These are phyloP conservation scores for Cervus canadensis DNA, from an alignment of 2,113 vertebrate genomes.

Conservation along the genomic window DNA sequence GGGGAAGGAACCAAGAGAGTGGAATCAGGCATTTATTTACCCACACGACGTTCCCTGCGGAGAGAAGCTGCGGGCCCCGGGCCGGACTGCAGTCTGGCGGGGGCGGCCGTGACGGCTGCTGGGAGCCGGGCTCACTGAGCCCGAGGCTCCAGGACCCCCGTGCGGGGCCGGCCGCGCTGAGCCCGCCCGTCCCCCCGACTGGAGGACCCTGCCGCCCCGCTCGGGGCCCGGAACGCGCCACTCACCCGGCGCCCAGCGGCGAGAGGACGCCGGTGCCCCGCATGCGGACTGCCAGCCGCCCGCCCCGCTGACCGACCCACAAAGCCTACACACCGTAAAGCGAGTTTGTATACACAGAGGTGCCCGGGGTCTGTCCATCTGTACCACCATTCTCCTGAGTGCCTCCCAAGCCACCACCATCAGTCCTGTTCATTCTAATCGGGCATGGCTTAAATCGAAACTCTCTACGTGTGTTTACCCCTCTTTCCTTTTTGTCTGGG, in stretches of 20 bases:
- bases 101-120: neutral
- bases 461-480: accelerated
- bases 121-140: neutral
- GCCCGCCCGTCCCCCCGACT: neutral
- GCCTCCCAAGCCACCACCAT: neutral
- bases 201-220: neutral
- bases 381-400: neutral
- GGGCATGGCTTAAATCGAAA: neutral
- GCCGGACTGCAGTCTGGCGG: neutral
- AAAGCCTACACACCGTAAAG: neutral
- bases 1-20: too few relatives aligned
- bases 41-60: neutral
- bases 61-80: neutral
- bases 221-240: neutral
- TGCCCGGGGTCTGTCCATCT: neutral
- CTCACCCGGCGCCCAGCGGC: slow-evolving; percentile 35
- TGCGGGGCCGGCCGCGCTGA: neutral
- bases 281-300: neutral
- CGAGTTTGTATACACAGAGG: neutral
- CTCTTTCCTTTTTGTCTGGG: neutral
- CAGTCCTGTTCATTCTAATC: neutral
- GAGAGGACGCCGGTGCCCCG: neutral
- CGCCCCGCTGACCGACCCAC: neutral
- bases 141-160: neutral
- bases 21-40: too few relatives aligned